Percentiles rank a stretch among this genome's conserved stretches.
phyloP scores from a whole-genome alignment of 2,888 invertebrate species.

The Pachydiplax longipennis region DNA sequence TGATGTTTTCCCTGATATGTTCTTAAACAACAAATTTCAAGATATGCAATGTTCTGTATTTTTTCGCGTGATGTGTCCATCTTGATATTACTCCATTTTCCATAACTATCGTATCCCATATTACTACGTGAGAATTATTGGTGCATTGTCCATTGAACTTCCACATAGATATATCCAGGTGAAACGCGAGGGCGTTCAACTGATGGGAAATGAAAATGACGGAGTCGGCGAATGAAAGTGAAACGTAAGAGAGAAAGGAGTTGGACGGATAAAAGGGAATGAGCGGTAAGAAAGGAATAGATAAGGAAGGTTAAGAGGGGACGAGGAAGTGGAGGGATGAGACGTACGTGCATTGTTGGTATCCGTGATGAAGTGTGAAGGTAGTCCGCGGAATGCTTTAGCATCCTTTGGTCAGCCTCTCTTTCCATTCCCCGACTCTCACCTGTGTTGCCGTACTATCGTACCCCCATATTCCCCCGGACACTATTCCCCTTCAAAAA shows the following conservation, averaged over 20 bases:
- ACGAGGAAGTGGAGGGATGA: background rate
- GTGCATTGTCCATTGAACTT: too few relatives aligned
- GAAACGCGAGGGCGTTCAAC: background rate
- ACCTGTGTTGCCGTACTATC: background rate
- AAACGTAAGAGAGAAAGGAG: background rate
- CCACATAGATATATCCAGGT: too few relatives aligned
- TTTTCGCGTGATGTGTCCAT: too few relatives aligned
- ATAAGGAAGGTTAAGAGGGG: background rate
- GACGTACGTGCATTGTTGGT: background rate
- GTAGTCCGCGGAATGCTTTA: background rate
- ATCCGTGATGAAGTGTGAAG: slow-evolving; percentile 10
- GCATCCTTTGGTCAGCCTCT: background rate
- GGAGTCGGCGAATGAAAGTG: background rate
- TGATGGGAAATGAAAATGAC: background rate
- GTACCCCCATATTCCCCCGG: background rate
- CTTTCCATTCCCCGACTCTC: background rate
- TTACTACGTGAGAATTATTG: too few relatives aligned
- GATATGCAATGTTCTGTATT: too few relatives aligned
- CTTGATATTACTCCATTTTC: too few relatives aligned
- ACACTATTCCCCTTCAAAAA: too few relatives aligned
- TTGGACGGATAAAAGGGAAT: background rate
- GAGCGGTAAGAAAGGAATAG: background rate
- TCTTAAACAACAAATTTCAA: too few relatives aligned
- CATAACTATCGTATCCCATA: too few relatives aligned
- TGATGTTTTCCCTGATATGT: too few relatives aligned